These are phyloP conservation scores for Metaphire vulgaris DNA, from an alignment of 1,140 invertebrate species.

Conservation along the genomic window DNA sequence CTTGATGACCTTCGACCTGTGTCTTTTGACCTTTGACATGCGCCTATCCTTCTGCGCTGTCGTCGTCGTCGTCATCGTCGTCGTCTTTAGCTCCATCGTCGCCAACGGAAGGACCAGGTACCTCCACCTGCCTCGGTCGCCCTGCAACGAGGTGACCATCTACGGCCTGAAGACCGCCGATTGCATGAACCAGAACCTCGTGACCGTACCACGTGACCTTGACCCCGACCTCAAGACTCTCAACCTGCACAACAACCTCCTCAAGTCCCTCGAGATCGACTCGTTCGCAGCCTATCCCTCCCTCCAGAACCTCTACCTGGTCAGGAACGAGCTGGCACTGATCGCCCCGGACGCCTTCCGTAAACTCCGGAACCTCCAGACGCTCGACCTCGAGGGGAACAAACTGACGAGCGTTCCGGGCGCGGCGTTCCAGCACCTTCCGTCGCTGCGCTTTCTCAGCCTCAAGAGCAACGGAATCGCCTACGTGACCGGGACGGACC, in stretches of 20 bases:
- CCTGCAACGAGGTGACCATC: conserved; percentile 19
- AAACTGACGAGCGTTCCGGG: conserved; percentile 36
- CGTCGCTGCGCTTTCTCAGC: conserved; percentile 34
- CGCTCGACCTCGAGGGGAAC: conserved; percentile 42
- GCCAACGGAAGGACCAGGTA: background rate
- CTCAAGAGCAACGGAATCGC: conserved; percentile 38
- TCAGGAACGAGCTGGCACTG: conserved; percentile 38
- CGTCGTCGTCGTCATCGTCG: background rate
- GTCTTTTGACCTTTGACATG: no score
- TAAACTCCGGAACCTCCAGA: conserved; percentile 33
- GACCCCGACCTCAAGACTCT: conserved; percentile 36
- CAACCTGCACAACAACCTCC: conserved; percentile 33
- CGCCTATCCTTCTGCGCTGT: no score
- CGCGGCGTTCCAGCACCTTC: conserved; percentile 31
- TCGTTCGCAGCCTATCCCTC: conserved; percentile 38
- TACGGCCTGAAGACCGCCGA: conserved; percentile 34
- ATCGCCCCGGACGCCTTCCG: conserved; percentile 37
- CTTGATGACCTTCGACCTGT: no score
- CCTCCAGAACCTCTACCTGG: conserved; percentile 37
- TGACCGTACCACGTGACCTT: conserved; percentile 37
- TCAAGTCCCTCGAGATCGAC: conserved; percentile 31
- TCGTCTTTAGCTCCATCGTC: background rate
- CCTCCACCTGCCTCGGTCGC: no score
- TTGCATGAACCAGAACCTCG: conserved; percentile 35
- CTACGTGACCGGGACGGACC: conserved; percentile 35